phyloP scores from a whole-genome alignment of 2,797 vertebrate genomes.

The Sebastes minor region DNA sequence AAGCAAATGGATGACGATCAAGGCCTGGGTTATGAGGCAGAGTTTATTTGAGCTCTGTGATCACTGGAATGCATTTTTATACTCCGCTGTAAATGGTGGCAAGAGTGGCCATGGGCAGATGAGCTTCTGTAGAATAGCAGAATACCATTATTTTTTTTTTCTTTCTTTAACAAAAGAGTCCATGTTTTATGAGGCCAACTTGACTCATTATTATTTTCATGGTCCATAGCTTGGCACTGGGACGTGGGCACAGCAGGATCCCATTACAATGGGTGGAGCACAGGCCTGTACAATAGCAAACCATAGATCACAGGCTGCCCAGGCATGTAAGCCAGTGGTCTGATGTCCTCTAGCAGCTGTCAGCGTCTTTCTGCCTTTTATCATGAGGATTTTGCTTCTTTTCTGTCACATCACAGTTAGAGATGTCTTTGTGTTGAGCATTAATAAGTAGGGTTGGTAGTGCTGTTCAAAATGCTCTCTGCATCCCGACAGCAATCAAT shows the following conservation, averaged over 20 bases:
- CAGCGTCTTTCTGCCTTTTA: neutral
- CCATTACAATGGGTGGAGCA: constrained; percentile 8
- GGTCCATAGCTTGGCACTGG: constrained; percentile 13
- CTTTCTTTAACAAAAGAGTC: constrained; percentile 32
- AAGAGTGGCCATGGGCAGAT: constrained; percentile 31
- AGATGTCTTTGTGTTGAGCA: neutral
- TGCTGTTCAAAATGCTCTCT: neutral
- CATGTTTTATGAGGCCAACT: constrained; percentile 48
- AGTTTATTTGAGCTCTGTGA: constrained; percentile 53
- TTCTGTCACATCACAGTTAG: neutral
- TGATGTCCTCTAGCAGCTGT: neutral
- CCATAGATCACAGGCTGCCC: constrained; percentile 7
- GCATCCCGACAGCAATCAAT: too few species aligned
- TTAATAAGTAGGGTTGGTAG: neutral
- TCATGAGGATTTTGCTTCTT: neutral
- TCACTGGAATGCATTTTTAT: constrained; percentile 53
- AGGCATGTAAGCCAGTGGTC: neutral
- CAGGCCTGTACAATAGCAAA: constrained; percentile 14
- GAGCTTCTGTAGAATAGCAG: constrained; percentile 42
- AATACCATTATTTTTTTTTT: constrained; percentile 20
- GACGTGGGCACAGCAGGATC: neutral
- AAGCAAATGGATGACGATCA: constrained; percentile 34
- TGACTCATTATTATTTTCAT: constrained; percentile 32
- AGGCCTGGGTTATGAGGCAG: constrained; percentile 41
- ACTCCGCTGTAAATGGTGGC: constrained; percentile 33